A percentile compares a stretch with the other conserved stretches of the same genome.
phyloP scores from a whole-genome alignment of 2,888 invertebrate species.

The Leptothorax acervorum region DNA sequence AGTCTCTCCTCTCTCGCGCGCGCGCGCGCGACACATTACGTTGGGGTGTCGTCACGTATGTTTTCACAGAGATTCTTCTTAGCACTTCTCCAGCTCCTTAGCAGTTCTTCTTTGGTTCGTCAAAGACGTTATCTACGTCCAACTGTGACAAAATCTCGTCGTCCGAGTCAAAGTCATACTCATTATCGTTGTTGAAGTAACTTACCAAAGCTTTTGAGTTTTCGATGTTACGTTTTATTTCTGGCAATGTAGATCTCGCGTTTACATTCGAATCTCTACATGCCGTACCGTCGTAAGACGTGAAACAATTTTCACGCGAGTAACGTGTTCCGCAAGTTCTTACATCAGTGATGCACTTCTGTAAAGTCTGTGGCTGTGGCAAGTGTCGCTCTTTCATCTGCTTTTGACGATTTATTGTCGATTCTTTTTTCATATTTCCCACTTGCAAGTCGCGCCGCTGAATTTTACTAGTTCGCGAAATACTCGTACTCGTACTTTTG shows the following conservation, averaged over 20 bases:
- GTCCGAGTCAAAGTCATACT: slow-evolving; percentile 77
- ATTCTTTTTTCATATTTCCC: background rate
- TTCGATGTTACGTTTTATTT: background rate
- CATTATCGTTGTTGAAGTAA: background rate
- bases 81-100: slow-evolving; percentile 5
- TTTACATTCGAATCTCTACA: slow-evolving; percentile 3
- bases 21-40: background rate
- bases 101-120: slow-evolving; percentile 34
- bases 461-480: background rate
- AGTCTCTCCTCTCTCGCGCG: background rate
- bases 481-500: background rate
- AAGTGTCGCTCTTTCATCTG: slow-evolving; percentile 8
- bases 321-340: background rate
- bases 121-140: slow-evolving; percentile 76
- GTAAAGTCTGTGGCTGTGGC: slow-evolving; percentile 33
- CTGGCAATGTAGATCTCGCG: background rate
- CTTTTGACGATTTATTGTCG: background rate
- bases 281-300: background rate
- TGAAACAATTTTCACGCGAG: background rate
- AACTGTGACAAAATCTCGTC: slow-evolving; percentile 81
- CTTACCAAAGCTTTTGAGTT: background rate
- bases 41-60: background rate
- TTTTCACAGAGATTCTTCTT: background rate
- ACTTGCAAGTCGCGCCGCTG: background rate
- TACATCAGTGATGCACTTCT: slow-evolving; percentile 15